Conservation (phyloP, 2,113 vertebrate species). For the Microtus ochrogaster region DNA sequence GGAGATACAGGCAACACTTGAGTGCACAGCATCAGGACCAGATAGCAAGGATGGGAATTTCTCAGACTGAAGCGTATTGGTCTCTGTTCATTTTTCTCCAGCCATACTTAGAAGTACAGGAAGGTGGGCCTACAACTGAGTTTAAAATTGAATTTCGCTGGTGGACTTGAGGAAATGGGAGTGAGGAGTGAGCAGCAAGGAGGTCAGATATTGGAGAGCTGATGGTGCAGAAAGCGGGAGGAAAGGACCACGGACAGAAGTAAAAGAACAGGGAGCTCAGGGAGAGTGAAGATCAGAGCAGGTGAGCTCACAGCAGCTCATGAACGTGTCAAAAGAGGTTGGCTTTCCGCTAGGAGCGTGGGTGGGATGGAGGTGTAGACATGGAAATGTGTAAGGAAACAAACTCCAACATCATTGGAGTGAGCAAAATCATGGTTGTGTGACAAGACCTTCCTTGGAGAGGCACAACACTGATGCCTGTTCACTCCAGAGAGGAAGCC, state of each 20-base stretch:
- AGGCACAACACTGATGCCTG: background rate
- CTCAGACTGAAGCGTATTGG: background rate
- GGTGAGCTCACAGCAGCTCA: background rate
- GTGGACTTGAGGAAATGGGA: background rate
- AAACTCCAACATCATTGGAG: too few species aligned
- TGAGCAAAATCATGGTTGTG: background rate
- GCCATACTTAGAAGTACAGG: background rate
- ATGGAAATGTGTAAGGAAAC: background rate
- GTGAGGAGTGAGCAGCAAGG: background rate
- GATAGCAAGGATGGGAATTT: background rate
- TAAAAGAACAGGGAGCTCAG: background rate
- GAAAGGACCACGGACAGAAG: background rate
- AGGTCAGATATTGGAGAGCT: background rate
- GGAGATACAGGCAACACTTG: background rate
- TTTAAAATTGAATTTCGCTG: background rate
- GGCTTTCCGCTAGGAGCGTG: background rate
- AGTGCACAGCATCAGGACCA: background rate
- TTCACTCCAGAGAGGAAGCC: background rate
- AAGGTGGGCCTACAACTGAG: background rate
- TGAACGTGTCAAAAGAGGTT: background rate
- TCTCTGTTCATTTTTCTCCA: conserved; percentile 2
- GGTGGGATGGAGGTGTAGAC: background rate
- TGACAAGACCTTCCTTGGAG: background rate
- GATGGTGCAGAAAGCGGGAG: background rate
- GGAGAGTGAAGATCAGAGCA: background rate